Evolutionary conservation across 2,888 invertebrate species (phyloP).

Genomic region (Micropterix aruncella): DNA sequence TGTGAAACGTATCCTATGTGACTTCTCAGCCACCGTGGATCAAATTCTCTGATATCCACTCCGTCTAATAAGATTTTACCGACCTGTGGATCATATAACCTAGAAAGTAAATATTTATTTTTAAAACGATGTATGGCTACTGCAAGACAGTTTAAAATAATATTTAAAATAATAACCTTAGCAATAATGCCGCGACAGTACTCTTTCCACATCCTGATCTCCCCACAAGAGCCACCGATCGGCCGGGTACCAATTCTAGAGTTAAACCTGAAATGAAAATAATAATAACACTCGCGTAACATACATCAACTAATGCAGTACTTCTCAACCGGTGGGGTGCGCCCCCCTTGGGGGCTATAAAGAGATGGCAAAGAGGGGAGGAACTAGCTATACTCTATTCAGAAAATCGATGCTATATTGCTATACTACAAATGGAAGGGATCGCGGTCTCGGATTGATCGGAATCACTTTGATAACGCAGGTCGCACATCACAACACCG

Average conservation of each 20-base stretch:
- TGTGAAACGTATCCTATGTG: constrained; percentile 85
- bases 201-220: constrained; percentile 93
- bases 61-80: constrained; percentile 68
- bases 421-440: no score
- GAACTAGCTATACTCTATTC: no score
- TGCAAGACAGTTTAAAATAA: no score
- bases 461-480: no score
- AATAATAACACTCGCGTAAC: no score
- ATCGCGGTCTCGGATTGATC: no score
- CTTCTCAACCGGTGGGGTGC: no score
- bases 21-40: constrained; percentile 72
- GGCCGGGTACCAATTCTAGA: constrained; percentile 51
- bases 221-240: constrained; percentile 72
- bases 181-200: constrained; percentile 70
- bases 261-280: constrained; percentile 51
- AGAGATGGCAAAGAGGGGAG: no score
- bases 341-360: no score
- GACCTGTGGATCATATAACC: constrained; percentile 70
- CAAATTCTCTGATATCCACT: constrained; percentile 55
- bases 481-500: no score
- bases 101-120: constrained; percentile 4
- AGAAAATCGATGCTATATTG: no score
- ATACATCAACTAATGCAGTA: no score
- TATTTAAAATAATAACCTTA: constrained; percentile 21
- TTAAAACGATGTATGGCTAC: neutral